These are phyloP conservation scores for Autographa gamma DNA, from an alignment of 2,888 invertebrate genomes.

Conservation along the genomic window DNA sequence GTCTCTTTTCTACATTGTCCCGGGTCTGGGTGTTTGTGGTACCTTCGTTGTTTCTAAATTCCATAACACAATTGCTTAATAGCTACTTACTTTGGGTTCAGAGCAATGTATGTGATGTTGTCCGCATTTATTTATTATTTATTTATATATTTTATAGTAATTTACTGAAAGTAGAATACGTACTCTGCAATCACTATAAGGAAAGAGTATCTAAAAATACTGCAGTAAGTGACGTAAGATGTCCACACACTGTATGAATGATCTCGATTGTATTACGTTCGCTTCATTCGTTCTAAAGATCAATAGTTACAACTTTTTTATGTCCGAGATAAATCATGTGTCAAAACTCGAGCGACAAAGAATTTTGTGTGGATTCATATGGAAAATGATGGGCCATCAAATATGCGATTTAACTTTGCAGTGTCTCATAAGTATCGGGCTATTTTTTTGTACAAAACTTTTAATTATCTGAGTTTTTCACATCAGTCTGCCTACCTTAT, in stretches of 20 bases:
- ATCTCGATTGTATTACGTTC: neutral
- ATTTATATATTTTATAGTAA: too few species aligned
- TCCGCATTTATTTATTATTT: too few species aligned
- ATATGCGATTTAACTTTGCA: neutral
- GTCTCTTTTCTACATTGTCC: too few species aligned
- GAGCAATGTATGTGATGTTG: too few species aligned
- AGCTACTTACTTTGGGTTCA: too few species aligned
- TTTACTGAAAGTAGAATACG: too few species aligned
- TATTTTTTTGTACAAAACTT: neutral
- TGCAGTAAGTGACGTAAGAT: neutral
- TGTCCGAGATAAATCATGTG: slow-evolving; percentile 49
- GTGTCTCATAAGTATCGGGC: neutral
- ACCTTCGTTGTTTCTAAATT: too few species aligned
- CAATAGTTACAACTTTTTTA: slow-evolving; percentile 16
- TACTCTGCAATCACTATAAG: neutral
- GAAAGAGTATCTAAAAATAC: neutral
- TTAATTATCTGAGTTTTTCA: too few species aligned
- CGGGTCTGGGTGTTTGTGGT: too few species aligned
- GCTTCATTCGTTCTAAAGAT: neutral
- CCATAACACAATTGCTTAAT: too few species aligned
- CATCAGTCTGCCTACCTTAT: too few species aligned
- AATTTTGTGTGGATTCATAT: slow-evolving; percentile 43
- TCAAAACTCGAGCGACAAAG: slow-evolving; percentile 48
- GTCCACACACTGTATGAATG: neutral
- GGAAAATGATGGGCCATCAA: slow-evolving; percentile 34